Conservation (phyloP, 2,113 vertebrate genomes). For the Varanus komodoensis region DNA sequence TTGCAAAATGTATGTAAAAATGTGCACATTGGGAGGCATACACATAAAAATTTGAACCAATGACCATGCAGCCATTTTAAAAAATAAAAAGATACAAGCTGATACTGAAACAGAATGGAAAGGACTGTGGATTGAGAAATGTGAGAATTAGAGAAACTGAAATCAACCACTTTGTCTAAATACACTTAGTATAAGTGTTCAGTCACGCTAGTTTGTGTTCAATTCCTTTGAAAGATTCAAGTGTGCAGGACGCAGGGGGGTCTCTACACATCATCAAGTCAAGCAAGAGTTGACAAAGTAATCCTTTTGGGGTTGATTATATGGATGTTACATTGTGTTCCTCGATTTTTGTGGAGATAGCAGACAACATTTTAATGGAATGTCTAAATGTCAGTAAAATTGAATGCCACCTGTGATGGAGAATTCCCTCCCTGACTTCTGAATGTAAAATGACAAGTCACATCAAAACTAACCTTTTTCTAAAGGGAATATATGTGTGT, state of each 20-base stretch:
- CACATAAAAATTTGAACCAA: neutral
- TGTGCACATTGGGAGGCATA: neutral
- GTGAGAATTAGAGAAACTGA: neutral
- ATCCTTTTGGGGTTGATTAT: slow-evolving; percentile 37
- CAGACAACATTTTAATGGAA: slow-evolving; percentile 47
- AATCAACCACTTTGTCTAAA: neutral
- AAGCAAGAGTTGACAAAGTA: neutral
- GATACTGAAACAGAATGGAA: neutral
- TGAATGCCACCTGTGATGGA: slow-evolving; percentile 38
- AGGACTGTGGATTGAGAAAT: neutral
- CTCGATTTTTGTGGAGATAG: slow-evolving; percentile 27
- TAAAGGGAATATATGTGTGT: neutral
- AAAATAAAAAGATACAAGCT: neutral
- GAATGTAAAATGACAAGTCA: slow-evolving; percentile 42
- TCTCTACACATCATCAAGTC: neutral
- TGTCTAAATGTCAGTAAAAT: slow-evolving; percentile 49
- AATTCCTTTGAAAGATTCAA: neutral
- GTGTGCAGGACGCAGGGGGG: neutral
- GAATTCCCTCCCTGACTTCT: slow-evolving; percentile 29
- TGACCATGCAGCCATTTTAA: neutral
- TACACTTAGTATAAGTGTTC: neutral
- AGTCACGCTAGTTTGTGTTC: neutral
- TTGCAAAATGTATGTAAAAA: neutral
- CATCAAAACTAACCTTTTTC: slow-evolving; percentile 30
- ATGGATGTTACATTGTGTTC: neutral